Conservation (phyloP, 1,140 invertebrate genomes). For the Hyles euphorbiae region DNA sequence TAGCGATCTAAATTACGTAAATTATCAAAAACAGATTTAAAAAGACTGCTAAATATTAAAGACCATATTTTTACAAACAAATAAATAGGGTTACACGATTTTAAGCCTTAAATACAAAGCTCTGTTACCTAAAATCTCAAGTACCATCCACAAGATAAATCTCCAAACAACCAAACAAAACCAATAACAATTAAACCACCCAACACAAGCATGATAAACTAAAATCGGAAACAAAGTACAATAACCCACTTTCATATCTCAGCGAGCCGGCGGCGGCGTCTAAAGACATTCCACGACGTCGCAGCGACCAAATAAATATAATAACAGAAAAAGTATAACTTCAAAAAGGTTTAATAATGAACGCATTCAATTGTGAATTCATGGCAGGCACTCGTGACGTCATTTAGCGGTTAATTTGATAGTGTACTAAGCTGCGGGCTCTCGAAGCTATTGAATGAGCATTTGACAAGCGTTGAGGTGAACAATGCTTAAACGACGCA, state of each 20-base stretch:
- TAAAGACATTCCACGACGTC: constrained; percentile 34
- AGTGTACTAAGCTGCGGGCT: constrained; percentile 22
- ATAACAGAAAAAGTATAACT: constrained; percentile 19
- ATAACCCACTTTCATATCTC: constrained; percentile 36
- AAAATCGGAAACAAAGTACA: constrained; percentile 36
- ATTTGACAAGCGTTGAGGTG: constrained; percentile 5
- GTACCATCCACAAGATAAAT: too few relatives aligned
- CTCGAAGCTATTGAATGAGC: constrained; percentile 14
- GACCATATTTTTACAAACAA: too few relatives aligned
- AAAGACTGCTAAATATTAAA: too few relatives aligned
- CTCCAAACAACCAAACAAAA: neutral
- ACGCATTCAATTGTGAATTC: constrained; percentile 47
- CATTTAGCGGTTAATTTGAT: constrained; percentile 42
- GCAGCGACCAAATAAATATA: constrained; percentile 25
- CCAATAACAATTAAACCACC: neutral
- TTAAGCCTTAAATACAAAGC: too few relatives aligned
- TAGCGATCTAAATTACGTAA: too few relatives aligned
- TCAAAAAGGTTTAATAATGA: constrained; percentile 40
- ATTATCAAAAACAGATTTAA: too few relatives aligned
- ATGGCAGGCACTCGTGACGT: constrained; percentile 34
- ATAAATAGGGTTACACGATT: too few relatives aligned
- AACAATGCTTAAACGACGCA: constrained; percentile 9
- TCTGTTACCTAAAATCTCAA: too few relatives aligned
- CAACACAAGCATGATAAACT: constrained; percentile 21
- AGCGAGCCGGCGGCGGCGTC: constrained; percentile 11